These are phyloP conservation scores for Chrysocyon brachyurus DNA, from an alignment of 2,797 vertebrate species.

Conservation along the genomic window DNA sequence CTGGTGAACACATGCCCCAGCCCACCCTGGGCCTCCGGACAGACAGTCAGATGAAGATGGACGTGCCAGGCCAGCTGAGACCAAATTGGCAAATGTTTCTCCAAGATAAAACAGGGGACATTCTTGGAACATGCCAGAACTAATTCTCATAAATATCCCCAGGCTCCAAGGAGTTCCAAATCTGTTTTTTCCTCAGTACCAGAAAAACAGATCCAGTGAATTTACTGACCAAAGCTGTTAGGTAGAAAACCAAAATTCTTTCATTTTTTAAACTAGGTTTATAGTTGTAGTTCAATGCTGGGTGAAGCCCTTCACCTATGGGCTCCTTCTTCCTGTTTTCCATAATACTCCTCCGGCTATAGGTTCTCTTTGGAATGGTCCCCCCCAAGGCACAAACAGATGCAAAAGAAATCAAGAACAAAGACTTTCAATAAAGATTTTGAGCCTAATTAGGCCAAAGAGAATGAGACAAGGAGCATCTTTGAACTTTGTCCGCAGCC, in stretches of 20 bases:
- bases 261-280: not conserved
- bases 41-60: too few relatives aligned
- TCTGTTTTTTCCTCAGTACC: not conserved
- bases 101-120: not conserved
- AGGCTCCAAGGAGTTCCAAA: not conserved
- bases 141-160: not conserved
- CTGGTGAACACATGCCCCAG: too few relatives aligned
- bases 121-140: not conserved
- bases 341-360: not conserved
- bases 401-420: not conserved
- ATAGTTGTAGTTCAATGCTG: not conserved
- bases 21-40: too few relatives aligned
- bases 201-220: not conserved
- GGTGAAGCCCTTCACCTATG: not conserved
- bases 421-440: conserved; percentile 30
- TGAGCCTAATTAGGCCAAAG: conserved; percentile 61
- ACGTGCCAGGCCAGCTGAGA: not conserved
- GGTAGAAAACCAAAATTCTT: not conserved
- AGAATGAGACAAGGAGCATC: not conserved
- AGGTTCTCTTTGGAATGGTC: not conserved
- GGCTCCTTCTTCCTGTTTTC: not conserved
- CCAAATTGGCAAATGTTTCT: not conserved
- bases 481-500: not conserved
- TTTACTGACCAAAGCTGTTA: not conserved
- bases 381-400: not conserved